Conservation (phyloP, 2,888 invertebrate genomes). For the Phalangium opilio region DNA sequence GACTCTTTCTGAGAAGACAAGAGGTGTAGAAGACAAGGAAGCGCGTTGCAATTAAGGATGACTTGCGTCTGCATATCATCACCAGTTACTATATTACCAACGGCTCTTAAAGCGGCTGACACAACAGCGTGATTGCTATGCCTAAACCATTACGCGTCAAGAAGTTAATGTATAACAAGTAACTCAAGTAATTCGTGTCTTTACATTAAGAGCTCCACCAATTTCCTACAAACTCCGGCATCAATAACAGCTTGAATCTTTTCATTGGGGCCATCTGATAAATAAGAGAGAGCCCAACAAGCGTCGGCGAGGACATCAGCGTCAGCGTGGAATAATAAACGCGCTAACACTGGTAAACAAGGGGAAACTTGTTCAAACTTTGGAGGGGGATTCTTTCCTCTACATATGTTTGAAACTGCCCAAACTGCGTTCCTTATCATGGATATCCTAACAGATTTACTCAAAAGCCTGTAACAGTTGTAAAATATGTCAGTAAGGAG, state of each 20-base stretch:
- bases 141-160: conserved; percentile 38
- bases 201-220: conserved; percentile 49
- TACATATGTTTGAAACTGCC: conserved; percentile 91
- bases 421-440: conserved; percentile 96
- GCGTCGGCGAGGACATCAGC: conserved; percentile 81
- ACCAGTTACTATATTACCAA: conserved; percentile 94
- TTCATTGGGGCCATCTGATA: conserved; percentile 91
- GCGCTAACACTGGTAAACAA: conserved; percentile 71
- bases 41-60: conserved; percentile 74
- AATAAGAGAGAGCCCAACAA: conserved; percentile 91
- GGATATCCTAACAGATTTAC: conserved; percentile 60
- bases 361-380: conserved; percentile 62
- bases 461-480: conserved; percentile 60
- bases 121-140: conserved; percentile 67
- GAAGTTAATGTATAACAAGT: neutral
- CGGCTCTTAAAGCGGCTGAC: conserved; percentile 84
- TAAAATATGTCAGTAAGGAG: too few relatives aligned
- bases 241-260: conserved; percentile 95
- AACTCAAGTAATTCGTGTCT: too few relatives aligned
- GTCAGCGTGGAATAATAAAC: conserved; percentile 71
- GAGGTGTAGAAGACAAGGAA: conserved; percentile 66
- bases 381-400: conserved; percentile 92
- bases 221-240: conserved; percentile 75
- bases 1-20: conserved; percentile 59
- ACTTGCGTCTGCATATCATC: conserved; percentile 92